Evolutionary conservation across 2,113 vertebrate species (phyloP).

Genomic region (Pampusana beccarii): DNA sequence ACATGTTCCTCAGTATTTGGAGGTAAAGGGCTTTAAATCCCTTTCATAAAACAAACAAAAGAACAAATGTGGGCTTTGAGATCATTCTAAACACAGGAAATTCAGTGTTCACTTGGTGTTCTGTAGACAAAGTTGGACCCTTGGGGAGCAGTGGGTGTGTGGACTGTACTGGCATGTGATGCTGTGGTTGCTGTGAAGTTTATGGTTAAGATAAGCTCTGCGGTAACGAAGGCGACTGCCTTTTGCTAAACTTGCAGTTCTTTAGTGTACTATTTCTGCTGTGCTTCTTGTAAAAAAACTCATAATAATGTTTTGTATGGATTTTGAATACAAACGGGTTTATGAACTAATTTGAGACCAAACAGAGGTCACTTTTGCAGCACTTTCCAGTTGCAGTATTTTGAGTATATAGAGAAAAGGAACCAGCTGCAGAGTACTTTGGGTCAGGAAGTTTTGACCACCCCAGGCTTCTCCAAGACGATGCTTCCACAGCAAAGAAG

Average conservation of each 20-base stretch:
- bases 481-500: background rate
- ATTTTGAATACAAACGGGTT: background rate
- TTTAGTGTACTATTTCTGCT: background rate
- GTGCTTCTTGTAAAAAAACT: background rate
- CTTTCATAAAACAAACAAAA: background rate
- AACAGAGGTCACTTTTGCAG: background rate
- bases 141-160: background rate
- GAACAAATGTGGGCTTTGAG: background rate
- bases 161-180: background rate
- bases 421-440: background rate
- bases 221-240: rapidly evolving
- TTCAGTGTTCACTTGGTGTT: background rate
- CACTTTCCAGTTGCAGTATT: background rate
- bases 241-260: background rate
- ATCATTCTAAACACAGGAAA: background rate
- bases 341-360: background rate
- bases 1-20: background rate
- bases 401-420: background rate
- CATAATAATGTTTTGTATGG: background rate
- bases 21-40: background rate
- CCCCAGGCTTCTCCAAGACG: background rate
- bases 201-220: background rate
- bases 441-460: background rate
- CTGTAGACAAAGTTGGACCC: background rate
- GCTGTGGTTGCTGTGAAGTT: background rate